Conservation (phyloP, 2,888 invertebrate species). For the Sinotaia quadrata region DNA sequence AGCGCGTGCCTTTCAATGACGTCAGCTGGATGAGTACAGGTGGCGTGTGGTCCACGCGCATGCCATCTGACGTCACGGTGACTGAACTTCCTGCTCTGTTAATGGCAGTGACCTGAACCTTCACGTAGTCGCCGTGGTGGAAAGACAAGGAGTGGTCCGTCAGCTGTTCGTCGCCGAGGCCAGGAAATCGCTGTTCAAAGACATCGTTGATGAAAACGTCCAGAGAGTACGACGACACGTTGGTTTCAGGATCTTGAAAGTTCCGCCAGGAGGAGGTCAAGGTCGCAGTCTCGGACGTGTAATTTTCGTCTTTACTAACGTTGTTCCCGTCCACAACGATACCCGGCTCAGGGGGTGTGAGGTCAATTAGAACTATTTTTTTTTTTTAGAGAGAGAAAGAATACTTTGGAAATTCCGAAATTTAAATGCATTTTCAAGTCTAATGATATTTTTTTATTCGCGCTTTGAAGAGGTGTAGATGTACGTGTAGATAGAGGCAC, state of each 20-base stretch:
- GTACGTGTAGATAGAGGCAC: no score
- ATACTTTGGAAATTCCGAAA: no score
- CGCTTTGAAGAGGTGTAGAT: no score
- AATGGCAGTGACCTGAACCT: conserved; percentile 41
- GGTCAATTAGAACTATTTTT: conserved; percentile 39
- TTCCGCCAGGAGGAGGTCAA: conserved; percentile 36
- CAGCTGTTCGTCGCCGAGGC: conserved; percentile 9
- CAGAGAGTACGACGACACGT: conserved; percentile 41
- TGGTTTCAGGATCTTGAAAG: conserved; percentile 38
- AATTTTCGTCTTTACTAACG: conserved; percentile 28
- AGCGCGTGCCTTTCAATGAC: conserved; percentile 14
- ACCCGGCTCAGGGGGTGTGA: conserved; percentile 34
- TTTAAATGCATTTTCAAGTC: no score
- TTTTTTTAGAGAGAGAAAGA: no score
- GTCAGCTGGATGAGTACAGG: conserved; percentile 35
- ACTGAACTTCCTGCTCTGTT: conserved; percentile 48
- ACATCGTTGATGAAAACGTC: conserved; percentile 45
- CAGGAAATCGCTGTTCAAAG: conserved; percentile 33
- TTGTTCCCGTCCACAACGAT: conserved; percentile 32
- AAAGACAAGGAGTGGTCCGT: conserved; percentile 40
- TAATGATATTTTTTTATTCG: no score
- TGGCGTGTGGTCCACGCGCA: conserved; percentile 53
- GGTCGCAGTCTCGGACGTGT: conserved; percentile 31
- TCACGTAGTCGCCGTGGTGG: conserved; percentile 37
- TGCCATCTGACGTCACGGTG: conserved; percentile 42